Conservation (phyloP, 2,797 vertebrate genomes). For the Myotis planiceps region DNA sequence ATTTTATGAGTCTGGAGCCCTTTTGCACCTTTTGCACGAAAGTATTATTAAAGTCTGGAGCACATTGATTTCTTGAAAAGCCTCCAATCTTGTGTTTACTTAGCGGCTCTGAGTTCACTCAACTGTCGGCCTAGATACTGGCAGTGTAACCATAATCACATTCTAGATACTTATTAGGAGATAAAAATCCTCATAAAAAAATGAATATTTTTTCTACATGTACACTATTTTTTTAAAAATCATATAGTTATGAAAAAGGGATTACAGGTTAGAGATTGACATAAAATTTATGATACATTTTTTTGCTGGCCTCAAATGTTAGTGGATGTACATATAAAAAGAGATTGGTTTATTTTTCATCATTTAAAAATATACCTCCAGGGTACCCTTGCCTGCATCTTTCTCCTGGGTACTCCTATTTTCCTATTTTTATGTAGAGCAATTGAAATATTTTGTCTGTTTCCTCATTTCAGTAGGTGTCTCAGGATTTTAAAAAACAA, state of each 20-base stretch:
- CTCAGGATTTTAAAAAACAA: background rate
- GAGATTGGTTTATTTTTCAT: background rate
- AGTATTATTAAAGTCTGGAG: background rate
- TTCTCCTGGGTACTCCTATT: background rate
- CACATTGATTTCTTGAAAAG: background rate
- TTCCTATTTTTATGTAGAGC: background rate
- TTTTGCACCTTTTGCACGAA: background rate
- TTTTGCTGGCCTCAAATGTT: background rate
- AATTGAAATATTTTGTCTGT: background rate
- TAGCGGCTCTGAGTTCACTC: background rate
- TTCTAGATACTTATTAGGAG: background rate
- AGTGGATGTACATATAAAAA: background rate
- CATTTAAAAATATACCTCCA: background rate
- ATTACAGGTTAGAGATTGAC: background rate
- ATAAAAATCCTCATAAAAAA: background rate
- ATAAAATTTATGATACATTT: background rate
- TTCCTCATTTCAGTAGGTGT: background rate
- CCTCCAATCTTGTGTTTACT: background rate
- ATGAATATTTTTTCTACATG: background rate
- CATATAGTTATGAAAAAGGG: background rate
- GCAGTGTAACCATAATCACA: background rate
- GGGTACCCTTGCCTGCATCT: background rate
- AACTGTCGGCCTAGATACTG: background rate
- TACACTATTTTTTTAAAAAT: background rate
- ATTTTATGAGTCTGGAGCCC: background rate